A percentile compares a stretch with the other conserved stretches of the same genome.
phyloP scores from a whole-genome alignment of 2,797 vertebrate genomes.

The Chelonia mydas region DNA sequence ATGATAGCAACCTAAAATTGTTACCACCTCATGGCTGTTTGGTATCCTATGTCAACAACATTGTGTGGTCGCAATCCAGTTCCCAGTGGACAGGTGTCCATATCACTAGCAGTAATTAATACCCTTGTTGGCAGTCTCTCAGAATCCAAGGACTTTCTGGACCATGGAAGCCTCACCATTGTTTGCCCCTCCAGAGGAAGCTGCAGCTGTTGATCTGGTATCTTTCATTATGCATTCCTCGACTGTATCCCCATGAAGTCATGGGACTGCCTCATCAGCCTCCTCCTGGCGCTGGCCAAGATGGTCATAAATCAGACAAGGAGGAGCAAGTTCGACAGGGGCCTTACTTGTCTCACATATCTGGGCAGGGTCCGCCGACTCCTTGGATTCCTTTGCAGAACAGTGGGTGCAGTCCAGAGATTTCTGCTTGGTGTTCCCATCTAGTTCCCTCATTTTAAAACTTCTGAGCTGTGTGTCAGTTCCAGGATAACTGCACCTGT shows the following conservation, averaged over 20 bases:
- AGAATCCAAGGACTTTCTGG: accelerated
- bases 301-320: neutral
- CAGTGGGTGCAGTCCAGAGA: neutral
- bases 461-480: neutral
- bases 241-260: neutral
- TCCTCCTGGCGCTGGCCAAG: neutral
- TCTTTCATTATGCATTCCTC: neutral
- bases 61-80: neutral
- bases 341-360: neutral
- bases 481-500: neutral
- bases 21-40: neutral
- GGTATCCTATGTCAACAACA: neutral
- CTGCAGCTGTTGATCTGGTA: neutral
- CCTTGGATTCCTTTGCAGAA: neutral
- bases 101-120: neutral
- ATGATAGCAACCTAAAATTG: accelerated
- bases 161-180: accelerated
- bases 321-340: neutral
- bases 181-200: neutral
- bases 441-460: neutral
- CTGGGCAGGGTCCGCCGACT: neutral
- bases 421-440: neutral
- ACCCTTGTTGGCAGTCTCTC: neutral
- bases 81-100: neutral
- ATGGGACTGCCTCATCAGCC: neutral